Evolutionary conservation across 1,140 invertebrate species (phyloP).

Genomic region (Bacillus rossius): DNA sequence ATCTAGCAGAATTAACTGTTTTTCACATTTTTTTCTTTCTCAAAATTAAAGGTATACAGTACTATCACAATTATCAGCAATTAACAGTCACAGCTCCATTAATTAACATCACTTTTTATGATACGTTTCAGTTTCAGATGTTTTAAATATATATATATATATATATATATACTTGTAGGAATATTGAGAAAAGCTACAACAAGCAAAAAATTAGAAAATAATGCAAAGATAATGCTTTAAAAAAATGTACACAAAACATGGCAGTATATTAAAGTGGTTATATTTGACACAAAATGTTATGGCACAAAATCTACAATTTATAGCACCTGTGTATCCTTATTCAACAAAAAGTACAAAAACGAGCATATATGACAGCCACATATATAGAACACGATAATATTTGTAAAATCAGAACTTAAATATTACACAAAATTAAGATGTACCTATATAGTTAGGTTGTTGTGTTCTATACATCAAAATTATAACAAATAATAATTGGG

Average conservation of each 20-base stretch:
- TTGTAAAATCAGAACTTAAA: constrained; percentile 2
- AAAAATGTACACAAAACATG: neutral
- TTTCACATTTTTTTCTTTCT: no score
- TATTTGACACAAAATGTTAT: constrained; percentile 1
- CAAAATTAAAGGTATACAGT: no score
- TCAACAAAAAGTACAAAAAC: constrained; percentile 6
- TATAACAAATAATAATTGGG: neutral
- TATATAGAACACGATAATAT: constrained; percentile 1
- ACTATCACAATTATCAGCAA: no score
- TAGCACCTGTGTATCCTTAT: constrained; percentile 8
- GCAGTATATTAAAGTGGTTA: constrained; percentile 1
- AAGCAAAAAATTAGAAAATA: neutral
- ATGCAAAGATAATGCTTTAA: neutral
- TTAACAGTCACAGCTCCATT: neutral
- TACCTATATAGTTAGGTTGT: neutral
- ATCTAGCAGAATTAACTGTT: no score
- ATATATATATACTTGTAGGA: neutral
- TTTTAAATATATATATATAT: neutral
- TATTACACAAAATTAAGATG: neutral
- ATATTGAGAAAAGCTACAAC: constrained; percentile 3
- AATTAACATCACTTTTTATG: neutral
- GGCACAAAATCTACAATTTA: constrained; percentile 2
- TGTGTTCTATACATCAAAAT: neutral
- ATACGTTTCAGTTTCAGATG: neutral
- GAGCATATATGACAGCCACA: neutral